Base-by-base conservation (phyloP, 1,140 invertebrate species). In the Psilanteris sp. region DNA sequence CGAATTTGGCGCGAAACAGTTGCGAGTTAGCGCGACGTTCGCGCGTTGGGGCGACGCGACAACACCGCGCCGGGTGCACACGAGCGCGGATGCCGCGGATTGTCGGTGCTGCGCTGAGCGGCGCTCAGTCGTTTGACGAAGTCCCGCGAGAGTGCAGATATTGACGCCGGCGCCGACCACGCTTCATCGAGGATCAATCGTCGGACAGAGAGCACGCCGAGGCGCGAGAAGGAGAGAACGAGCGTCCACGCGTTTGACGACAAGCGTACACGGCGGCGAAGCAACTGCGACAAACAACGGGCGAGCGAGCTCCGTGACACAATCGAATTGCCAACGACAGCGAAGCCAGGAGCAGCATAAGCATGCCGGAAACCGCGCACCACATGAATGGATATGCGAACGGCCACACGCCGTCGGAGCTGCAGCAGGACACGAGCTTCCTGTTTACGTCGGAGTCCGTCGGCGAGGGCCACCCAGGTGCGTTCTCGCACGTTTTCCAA, bases 371-470 rank as follows among this genome's bases (percentile, higher is more conserved):
- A 89, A 93, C 91, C 78, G 90, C 91, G 80, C 90, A 92, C 86
- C 85, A 88, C 76, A 92, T 92, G 87, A 95, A 94, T 89, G 93
- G 93, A 86, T 93, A 92, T 84, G 89, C 90, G 52, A 94, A 95
- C 88, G 94, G 94, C 71, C 92, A 94, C 87, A 89, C 90, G 82
- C 89, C 89, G 71, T 88, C 90, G 15, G 94, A 95, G 83, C 92
- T 95, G 84, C 92, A 93, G 81, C 93, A 96, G 87, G 93, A 93
- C 81, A 94, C 95, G 79, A 92, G 93, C 78, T 99, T 99, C 89
- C 91, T 99, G 18, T 99, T 99, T 89, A 99, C 98, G 36, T 99
- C 97, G 13, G 98, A 99, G 91, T 99, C 97, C 39, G 98, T 99
- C 46, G 97, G 97, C 81, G 98, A 99, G 90, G 98, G 98, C 80